Percentiles rank a stretch among this genome's conserved stretches.
phyloP scores from a whole-genome alignment of 2,888 invertebrate genomes.

The Dinocampus coccinellae region DNA sequence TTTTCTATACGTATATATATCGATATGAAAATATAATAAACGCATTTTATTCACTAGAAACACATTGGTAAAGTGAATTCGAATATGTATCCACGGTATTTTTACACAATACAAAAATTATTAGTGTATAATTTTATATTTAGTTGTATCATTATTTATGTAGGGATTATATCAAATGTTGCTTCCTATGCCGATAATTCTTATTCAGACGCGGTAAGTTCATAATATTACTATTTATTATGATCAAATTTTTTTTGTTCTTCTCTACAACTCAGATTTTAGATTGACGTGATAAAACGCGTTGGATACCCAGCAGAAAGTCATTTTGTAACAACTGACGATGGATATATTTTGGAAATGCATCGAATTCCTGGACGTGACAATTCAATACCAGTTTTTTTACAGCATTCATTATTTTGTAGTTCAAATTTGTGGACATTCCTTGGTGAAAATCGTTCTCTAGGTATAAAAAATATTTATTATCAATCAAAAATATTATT shows the following conservation, averaged over 20 bases:
- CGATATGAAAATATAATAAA: too few species aligned
- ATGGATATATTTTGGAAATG: constrained; percentile 83
- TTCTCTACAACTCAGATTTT: background rate
- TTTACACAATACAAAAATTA: too few species aligned
- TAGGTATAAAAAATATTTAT: constrained; percentile 29
- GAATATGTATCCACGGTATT: too few species aligned
- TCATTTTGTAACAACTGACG: constrained; percentile 77
- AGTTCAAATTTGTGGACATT: constrained; percentile 41
- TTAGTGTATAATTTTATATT: background rate
- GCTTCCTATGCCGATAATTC: too few species aligned
- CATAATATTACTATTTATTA: too few species aligned
- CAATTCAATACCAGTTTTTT: constrained; percentile 28
- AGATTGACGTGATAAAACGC: background rate
- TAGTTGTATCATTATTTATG: background rate
- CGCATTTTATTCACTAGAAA: too few species aligned
- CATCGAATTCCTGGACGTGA: constrained; percentile 76
- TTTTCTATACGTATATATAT: too few species aligned
- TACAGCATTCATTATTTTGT: constrained; percentile 37
- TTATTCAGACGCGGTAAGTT: too few species aligned
- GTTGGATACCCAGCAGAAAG: constrained; percentile 76
- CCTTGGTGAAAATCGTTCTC: constrained; percentile 30
- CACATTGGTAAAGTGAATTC: too few species aligned
- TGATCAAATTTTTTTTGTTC: too few species aligned
- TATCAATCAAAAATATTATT: background rate
- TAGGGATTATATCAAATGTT: too few species aligned